Evolutionary conservation across 2,888 invertebrate species (phyloP).

Genomic region (Ichneumoninae sp.): DNA sequence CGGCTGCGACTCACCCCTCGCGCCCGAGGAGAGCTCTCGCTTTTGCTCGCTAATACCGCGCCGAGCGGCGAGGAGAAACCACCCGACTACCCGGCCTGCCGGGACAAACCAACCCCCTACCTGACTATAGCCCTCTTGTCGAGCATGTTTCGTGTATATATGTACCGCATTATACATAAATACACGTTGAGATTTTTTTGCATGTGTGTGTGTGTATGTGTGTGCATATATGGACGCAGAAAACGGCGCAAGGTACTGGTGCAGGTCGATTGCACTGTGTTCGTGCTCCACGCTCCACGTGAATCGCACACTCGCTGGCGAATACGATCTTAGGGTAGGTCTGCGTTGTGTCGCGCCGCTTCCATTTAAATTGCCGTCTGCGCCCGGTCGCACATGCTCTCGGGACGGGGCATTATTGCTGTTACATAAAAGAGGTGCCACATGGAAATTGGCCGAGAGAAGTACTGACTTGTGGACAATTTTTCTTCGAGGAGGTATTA

Average conservation of each 20-base stretch:
- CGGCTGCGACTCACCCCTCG: constrained; percentile 79
- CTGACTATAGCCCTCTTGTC: constrained; percentile 28
- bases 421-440: constrained; percentile 7
- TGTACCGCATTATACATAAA: constrained; percentile 1
- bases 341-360: constrained; percentile 60
- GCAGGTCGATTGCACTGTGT: constrained; percentile 65
- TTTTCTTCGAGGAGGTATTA: constrained; percentile 26
- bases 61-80: constrained; percentile 51
- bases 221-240: constrained; percentile 23
- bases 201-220: not conserved
- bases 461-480: constrained; percentile 37
- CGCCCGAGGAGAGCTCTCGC: constrained; percentile 55
- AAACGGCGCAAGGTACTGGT: constrained; percentile 55
- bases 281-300: constrained; percentile 38
- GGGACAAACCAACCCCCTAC: constrained; percentile 64
- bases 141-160: constrained; percentile 35
- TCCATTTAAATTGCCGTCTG: constrained; percentile 61
- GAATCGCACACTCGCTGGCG: constrained; percentile 51
- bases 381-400: constrained; percentile 29
- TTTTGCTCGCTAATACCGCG: constrained; percentile 65
- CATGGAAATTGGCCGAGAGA: constrained; percentile 23
- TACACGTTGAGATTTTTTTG: not conserved
- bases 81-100: constrained; percentile 68
- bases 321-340: constrained; percentile 65
- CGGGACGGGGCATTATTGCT: not conserved